These are phyloP conservation scores for Epirrhoe tristata DNA, from an alignment of 2,888 invertebrate genomes.

Conservation along the genomic window DNA sequence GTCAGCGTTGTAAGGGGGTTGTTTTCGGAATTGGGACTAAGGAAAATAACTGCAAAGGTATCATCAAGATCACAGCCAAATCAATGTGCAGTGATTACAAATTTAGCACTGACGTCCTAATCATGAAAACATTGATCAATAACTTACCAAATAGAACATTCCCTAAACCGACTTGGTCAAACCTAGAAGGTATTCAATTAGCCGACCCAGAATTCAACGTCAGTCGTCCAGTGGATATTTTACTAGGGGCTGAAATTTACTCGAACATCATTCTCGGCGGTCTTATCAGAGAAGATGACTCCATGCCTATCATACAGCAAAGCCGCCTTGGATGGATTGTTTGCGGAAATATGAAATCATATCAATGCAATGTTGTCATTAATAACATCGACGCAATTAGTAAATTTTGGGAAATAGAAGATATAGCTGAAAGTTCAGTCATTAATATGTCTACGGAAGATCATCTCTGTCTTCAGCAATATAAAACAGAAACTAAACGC, in stretches of 20 bases:
- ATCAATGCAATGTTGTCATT: not conserved
- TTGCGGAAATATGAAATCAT: conserved; percentile 2
- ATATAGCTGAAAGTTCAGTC: no score
- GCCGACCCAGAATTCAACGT: conserved; percentile 4
- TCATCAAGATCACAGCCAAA: not conserved
- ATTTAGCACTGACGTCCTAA: not conserved
- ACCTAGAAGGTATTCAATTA: not conserved
- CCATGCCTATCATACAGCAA: not conserved
- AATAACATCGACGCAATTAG: no score
- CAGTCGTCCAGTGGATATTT: conserved; percentile 5
- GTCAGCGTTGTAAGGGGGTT: conserved; percentile 1
- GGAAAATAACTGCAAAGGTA: not conserved
- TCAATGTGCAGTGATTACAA: not conserved
- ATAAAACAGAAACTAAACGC: conserved; percentile 20
- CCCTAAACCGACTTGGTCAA: not conserved
- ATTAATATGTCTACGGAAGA: no score
- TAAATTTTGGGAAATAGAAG: no score
- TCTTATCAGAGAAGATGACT: conserved; percentile 1
- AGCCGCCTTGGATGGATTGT: conserved; percentile 4
- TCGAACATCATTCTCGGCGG: not conserved
- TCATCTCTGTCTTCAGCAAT: conserved; percentile 14
- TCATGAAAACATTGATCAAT: not conserved
- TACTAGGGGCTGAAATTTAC: not conserved
- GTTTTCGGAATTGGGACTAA: not conserved
- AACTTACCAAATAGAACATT: not conserved